Evolutionary conservation across 2,797 vertebrate species (phyloP).

Genomic region (Setipinna tenuifilis): DNA sequence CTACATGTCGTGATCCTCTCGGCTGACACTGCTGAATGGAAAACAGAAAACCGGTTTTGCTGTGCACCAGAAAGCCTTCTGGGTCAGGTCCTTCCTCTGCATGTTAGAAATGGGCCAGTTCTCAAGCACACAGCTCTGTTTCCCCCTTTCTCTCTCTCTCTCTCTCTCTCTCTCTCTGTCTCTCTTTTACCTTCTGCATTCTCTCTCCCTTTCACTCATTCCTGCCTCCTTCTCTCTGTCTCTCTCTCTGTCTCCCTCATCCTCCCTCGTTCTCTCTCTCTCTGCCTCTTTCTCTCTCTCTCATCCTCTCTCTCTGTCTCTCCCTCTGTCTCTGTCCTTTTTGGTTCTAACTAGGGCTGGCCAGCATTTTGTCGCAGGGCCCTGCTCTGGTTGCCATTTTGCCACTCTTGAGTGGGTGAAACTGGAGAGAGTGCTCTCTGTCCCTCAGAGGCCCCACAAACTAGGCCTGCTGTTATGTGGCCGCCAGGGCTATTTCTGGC

Average conservation of each 20-base stretch:
- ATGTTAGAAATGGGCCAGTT: neutral
- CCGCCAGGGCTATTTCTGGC: constrained; percentile 48
- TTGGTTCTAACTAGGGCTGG: neutral
- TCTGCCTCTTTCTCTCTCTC: neutral
- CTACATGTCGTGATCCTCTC: neutral
- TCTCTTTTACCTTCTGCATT: neutral
- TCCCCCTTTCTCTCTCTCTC: neutral
- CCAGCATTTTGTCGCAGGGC: constrained; percentile 4
- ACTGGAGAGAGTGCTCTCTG: constrained; percentile 2
- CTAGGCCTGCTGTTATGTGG: constrained; percentile 30
- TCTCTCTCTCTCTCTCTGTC: neutral
- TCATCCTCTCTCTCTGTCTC: neutral
- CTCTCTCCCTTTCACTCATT: neutral
- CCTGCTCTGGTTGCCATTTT: constrained; percentile 19
- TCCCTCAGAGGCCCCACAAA: constrained; percentile 15
- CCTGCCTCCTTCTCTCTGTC: neutral
- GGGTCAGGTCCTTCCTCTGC: neutral
- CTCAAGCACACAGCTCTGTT: neutral
- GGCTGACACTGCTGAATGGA: neutral
- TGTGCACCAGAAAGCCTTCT: neutral
- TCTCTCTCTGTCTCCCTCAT: neutral
- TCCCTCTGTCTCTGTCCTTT: neutral
- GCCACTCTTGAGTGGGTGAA: constrained; percentile 20
- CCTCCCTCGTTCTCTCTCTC: neutral
- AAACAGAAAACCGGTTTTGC: neutral